Percentiles rank a stretch among this genome's conserved stretches.
Conservation (phyloP, 2,797 vertebrate genomes). For the Schizothorax lantsangensis region DNA sequence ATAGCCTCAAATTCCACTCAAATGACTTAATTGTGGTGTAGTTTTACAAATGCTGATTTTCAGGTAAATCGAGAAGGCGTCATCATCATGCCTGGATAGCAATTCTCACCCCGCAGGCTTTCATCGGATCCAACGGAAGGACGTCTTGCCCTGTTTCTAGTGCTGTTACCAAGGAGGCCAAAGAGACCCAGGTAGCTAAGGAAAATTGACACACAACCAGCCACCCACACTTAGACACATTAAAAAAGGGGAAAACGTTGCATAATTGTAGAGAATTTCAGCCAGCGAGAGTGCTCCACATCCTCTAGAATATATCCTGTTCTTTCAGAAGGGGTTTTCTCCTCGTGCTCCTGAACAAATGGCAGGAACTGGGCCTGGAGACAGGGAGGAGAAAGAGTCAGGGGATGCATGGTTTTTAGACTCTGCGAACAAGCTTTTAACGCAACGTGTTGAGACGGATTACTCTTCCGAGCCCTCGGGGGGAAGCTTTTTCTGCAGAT, state of each 20-base stretch:
- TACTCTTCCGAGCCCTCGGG: constrained; percentile 59
- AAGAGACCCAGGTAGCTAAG: constrained; percentile 47
- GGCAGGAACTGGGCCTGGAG: constrained; percentile 67
- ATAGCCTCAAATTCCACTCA: constrained; percentile 68
- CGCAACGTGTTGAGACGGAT: constrained; percentile 71
- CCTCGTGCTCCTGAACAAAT: constrained; percentile 70
- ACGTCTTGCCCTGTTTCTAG: neutral
- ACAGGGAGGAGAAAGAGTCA: constrained; percentile 43
- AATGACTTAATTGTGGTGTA: constrained; percentile 76
- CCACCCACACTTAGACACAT: constrained; percentile 20
- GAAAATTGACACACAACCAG: constrained; percentile 27
- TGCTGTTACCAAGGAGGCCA: constrained; percentile 42
- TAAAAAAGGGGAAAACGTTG: constrained; percentile 38
- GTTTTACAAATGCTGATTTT: constrained; percentile 72
- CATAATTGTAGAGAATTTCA: constrained; percentile 68
- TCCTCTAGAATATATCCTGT: constrained; percentile 72
- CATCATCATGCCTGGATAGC: constrained; percentile 44
- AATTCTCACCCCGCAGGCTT: constrained; percentile 28
- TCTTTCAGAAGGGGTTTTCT: constrained; percentile 66
- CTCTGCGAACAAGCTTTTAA: constrained; percentile 73
- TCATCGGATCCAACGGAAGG: constrained; percentile 9
- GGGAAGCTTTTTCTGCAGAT: constrained; percentile 58
- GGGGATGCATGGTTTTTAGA: constrained; percentile 70
- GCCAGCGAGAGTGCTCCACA: constrained; percentile 61
- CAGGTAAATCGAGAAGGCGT: constrained; percentile 57